Evolutionary conservation across 2,113 vertebrate genomes (phyloP), one percentile per base, ranked within the genome.

Genomic region (Emydura subglobosa): DNA sequence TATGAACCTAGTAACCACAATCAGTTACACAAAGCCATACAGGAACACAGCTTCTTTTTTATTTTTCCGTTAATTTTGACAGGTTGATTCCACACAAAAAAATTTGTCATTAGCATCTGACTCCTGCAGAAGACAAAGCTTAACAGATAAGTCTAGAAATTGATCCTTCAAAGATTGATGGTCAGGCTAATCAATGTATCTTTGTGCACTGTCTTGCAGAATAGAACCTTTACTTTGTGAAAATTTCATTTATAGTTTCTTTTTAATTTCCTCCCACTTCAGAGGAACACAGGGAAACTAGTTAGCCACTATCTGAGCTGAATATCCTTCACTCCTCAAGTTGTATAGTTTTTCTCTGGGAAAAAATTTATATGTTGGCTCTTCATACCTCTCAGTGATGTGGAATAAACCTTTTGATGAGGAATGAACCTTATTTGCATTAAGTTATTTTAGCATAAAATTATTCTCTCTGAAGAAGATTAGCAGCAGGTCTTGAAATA

Each of bases 401-500:
- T 13, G 50, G 50, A 51, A 51, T 51, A 13, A 14, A 12, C 91
- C 82, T 85, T 88, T 25, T 39, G 76, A 7, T 84, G 76, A 93
- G 91, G 80, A 96, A 76, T 72, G 61, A 86, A 5, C 16, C 47
- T 88, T 51, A 86, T 95, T 92, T 95, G 54, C 87, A 90, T 83
- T 34, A 86, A 96, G 59, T 76, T 94, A 87, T 95, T 95, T 54
- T 95, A 96, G 85, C 42, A 91, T 93, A 93, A 97, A 93, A 89
- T 92, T 92, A 91, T 94, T 90, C 80, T 92, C 94, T 83, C 50
- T 83, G 39, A 86, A 90, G 53, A 39, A 95, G 78, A 90, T 83
- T 79, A 79, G 82, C 39, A 93, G 51, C 68, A 86, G 34, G 44
- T 12, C 42, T 54, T 85, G 61, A 89, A 81, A 90, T 93, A 85